Conservation (phyloP, 2,888 invertebrate species). For the Euplagia quadripunctaria region DNA sequence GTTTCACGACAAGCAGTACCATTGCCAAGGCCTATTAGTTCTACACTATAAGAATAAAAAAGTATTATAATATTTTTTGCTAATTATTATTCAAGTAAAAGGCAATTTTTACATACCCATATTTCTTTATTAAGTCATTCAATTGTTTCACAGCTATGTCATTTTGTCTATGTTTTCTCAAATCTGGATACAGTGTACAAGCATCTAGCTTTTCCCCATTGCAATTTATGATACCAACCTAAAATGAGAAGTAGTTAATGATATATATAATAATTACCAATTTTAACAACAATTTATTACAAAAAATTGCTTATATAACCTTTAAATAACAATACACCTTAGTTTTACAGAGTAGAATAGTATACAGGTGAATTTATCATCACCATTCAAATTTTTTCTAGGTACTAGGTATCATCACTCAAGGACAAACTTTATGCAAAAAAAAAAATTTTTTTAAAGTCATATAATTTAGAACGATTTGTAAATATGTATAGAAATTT, state of each 20-base stretch:
- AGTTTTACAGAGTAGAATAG: neutral
- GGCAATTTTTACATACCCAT: conserved; percentile 77
- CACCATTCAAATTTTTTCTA: no score
- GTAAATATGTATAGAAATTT: no score
- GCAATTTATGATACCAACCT: conserved; percentile 91
- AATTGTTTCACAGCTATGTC: conserved; percentile 80
- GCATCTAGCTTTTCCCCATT: conserved; percentile 91
- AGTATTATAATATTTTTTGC: neutral
- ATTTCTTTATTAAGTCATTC: conserved; percentile 85
- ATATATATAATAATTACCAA: no score
- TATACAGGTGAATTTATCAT: no score
- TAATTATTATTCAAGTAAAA: neutral
- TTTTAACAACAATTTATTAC: neutral
- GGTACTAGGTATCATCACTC: no score
- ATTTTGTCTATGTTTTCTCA: conserved; percentile 71
- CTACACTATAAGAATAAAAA: conserved; percentile 86
- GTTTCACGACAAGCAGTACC: conserved; percentile 97
- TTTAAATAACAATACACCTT: neutral
- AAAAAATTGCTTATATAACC: neutral
- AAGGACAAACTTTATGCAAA: no score
- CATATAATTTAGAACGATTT: no score
- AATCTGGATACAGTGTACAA: conserved; percentile 89
- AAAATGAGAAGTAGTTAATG: neutral
- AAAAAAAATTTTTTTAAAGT: no score
- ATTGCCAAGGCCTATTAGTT: conserved; percentile 95